Evolutionary conservation across 2,888 invertebrate genomes (phyloP).

Genomic region (Diploptera punctata): DNA sequence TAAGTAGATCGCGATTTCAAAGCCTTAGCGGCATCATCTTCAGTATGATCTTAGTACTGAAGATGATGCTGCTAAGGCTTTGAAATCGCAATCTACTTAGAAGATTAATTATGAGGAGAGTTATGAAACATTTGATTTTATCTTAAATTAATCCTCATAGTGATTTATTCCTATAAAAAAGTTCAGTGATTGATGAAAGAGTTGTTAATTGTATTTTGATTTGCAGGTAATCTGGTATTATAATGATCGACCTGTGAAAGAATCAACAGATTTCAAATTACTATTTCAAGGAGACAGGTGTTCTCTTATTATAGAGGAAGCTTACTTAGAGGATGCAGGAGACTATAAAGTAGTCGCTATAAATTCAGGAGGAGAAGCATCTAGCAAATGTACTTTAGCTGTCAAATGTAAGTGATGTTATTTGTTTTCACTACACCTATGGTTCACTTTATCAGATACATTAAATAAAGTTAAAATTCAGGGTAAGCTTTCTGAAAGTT

Average conservation of each 20-base stretch:
- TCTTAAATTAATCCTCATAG: no score
- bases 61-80: no score
- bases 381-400: conserved; percentile 70
- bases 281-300: conserved; percentile 85
- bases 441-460: not conserved
- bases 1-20: no score
- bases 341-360: conserved; percentile 81
- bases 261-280: conserved; percentile 79
- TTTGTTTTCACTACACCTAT: not conserved
- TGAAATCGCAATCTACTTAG: no score
- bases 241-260: conserved; percentile 79
- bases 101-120: no score
- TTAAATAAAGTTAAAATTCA: no score
- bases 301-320: conserved; percentile 74
- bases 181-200: no score
- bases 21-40: no score
- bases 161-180: no score
- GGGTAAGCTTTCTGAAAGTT: not conserved
- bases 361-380: conserved; percentile 84
- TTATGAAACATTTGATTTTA: no score
- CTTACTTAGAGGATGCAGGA: conserved; percentile 77
- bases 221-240: conserved; percentile 75
- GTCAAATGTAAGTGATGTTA: conserved; percentile 55
- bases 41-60: no score
- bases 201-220: no score